Conservation (phyloP, 2,113 vertebrate species). For the Trogon melanurus region DNA sequence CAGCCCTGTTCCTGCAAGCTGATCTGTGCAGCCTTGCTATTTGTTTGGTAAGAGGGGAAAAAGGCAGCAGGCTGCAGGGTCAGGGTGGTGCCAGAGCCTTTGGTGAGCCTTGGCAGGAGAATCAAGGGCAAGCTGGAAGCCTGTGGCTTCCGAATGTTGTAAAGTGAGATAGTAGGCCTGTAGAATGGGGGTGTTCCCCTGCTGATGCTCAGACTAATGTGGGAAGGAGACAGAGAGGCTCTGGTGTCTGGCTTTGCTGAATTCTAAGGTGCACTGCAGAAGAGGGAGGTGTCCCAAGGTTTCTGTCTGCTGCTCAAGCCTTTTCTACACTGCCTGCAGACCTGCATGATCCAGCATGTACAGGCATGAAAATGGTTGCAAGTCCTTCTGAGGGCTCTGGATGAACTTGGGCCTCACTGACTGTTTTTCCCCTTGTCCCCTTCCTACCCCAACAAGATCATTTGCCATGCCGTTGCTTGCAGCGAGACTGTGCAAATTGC, state of each 20-base stretch:
- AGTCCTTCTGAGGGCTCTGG: background rate
- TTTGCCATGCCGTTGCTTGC: constrained; percentile 84
- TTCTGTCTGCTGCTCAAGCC: background rate
- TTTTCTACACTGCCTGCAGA: background rate
- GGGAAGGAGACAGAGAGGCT: background rate
- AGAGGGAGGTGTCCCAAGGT: background rate
- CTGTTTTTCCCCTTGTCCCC: background rate
- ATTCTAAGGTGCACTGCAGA: background rate
- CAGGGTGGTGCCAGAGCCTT: background rate
- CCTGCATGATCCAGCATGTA: background rate
- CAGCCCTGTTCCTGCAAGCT: accelerated
- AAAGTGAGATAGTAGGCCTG: accelerated
- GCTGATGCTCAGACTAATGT: accelerated
- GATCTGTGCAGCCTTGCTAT: background rate
- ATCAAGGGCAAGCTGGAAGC: background rate
- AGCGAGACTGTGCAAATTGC: constrained; percentile 86
- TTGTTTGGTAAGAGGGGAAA: background rate
- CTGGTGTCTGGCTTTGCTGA: background rate
- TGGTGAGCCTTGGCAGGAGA: background rate
- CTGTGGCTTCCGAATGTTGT: background rate
- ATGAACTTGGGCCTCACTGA: background rate
- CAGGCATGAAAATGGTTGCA: background rate
- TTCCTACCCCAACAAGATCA: constrained; percentile 70
- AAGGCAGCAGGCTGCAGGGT: background rate
- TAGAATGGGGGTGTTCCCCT: background rate